Percentiles rank a stretch among this genome's conserved stretches.
Conservation (phyloP, 2,113 vertebrate genomes). For the Chionis minor region DNA sequence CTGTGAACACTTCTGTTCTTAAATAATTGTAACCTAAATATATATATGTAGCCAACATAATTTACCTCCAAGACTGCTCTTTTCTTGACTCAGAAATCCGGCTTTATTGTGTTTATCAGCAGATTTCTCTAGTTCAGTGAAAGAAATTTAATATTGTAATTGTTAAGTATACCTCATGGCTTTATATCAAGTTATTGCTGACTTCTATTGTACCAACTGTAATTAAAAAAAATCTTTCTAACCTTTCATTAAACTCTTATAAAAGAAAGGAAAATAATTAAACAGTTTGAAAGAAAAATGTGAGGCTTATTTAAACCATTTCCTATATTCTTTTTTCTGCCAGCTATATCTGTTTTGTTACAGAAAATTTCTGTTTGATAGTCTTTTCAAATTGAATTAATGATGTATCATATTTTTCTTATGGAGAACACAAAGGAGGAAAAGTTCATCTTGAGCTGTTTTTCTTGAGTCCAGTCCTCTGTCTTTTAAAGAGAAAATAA, state of each 20-base stretch:
- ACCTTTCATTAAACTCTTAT: neutral
- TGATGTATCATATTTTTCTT: neutral
- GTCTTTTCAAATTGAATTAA: neutral
- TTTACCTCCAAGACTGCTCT: neutral
- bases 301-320: neutral
- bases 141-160: conserved; percentile 20
- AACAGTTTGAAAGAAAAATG: neutral
- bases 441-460: neutral
- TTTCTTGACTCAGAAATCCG: neutral
- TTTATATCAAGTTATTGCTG: conserved; percentile 1
- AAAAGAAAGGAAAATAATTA: neutral
- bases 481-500: conserved; percentile 3
- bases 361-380: neutral
- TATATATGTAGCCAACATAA: neutral
- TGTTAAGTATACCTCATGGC: neutral
- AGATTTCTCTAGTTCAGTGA: neutral
- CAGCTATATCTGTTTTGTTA: neutral
- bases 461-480: neutral
- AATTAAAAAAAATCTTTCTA: neutral
- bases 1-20: neutral
- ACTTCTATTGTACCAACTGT: neutral
- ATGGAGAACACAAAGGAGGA: neutral
- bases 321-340: neutral
- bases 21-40: neutral
- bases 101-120: neutral